Base-by-base conservation (phyloP, 2,888 invertebrate species). In the Drosophila algonquin region DNA sequence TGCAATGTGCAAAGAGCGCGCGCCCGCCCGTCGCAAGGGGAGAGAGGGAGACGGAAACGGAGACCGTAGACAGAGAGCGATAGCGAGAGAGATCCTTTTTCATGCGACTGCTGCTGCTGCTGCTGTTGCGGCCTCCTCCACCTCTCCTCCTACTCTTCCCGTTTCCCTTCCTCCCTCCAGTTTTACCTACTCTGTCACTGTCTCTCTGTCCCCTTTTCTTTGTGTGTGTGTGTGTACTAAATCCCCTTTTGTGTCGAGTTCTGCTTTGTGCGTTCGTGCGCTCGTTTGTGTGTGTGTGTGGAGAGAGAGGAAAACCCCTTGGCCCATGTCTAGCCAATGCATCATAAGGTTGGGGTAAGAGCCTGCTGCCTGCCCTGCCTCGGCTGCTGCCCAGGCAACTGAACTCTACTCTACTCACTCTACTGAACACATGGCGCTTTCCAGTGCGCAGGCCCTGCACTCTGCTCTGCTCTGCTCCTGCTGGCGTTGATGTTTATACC, bases 1-100 rank as follows among this genome's bases (percentile, higher is more conserved):
- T 84, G 73, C 83, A 88, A 69, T 82, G 88, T 88, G 87, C 83
- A 87, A 87, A 87, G 85, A 82, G 81, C 82, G 87, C 68, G 81
- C 63, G 72, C 55, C 40, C 40, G 82, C 52, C 40, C 40, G 82
- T 63, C 72, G 60, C 55, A 75, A 58, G 46, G 30, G 50, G 35
- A 32, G 55, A 63, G 59, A 32, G 35, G 21, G 21, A 24, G 30
- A 47, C 58, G 27, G 54, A 46, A 67, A 59, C 48, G 47, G 55
- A 45, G 58, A 64, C 54, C 48, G 47, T 53, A 45, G 58, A 64
- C 54, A 61, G 62, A 71, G 86, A 78, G 81, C 84, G 85, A 84
- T 89, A 64, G 62, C 75, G 86, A 78, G 81, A 87, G 85, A 84
- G 84, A 84, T 84, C 84, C 84, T 84, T 84, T 88, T 88, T 75